Conservation (phyloP, 2,888 invertebrate genomes). For the Furcula furcula region DNA sequence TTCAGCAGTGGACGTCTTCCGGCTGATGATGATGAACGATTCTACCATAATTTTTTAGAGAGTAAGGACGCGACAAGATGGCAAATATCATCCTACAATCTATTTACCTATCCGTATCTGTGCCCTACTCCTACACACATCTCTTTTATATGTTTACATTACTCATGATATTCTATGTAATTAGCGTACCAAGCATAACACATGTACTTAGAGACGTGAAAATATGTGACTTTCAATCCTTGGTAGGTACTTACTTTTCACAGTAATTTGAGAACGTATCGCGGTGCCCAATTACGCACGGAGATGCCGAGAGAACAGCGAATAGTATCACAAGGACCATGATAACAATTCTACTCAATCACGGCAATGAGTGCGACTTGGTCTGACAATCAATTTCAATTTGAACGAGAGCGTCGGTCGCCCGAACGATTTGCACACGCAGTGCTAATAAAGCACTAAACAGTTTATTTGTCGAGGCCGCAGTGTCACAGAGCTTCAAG, state of each 20-base stretch:
- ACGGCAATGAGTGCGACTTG: constrained; percentile 61
- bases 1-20: too few relatives aligned
- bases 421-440: constrained; percentile 67
- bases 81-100: too few relatives aligned
- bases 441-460: constrained; percentile 78
- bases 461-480: constrained; percentile 57
- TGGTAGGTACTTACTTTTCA: constrained; percentile 10
- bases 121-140: too few relatives aligned
- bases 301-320: constrained; percentile 44
- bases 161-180: too few relatives aligned
- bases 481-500: constrained; percentile 50
- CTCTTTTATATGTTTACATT: too few relatives aligned
- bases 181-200: constrained; percentile 7
- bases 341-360: constrained; percentile 69
- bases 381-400: constrained; percentile 71
- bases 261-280: constrained; percentile 22
- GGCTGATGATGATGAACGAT: too few relatives aligned
- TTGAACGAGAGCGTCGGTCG: constrained; percentile 33
- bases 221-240: constrained; percentile 15
- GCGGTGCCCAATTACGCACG: constrained; percentile 29
- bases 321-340: constrained; percentile 60
- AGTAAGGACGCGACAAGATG: too few relatives aligned
- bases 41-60: too few relatives aligned
- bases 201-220: constrained; percentile 21
- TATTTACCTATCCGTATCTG: too few relatives aligned